A percentile compares a stretch with the other conserved stretches of the same genome.
phyloP scores from a whole-genome alignment of 2,888 invertebrate species.

The Stenolophus ochropezus region DNA sequence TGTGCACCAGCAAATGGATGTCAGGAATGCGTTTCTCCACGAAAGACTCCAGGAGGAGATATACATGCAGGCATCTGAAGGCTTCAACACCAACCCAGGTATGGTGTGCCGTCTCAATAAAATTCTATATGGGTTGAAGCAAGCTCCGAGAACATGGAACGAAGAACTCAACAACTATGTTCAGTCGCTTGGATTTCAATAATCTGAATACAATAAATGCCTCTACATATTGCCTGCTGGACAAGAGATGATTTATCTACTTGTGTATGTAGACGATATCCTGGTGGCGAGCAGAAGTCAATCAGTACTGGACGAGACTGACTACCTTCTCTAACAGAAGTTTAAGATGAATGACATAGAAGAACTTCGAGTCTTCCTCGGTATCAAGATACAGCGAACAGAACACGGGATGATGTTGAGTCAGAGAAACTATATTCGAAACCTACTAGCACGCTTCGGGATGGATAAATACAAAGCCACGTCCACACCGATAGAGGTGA shows the following conservation, averaged over 20 bases:
- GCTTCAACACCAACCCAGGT: slow-evolving; percentile 12
- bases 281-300: slow-evolving; percentile 52
- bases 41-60: slow-evolving; percentile 51
- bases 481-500: slow-evolving; percentile 64
- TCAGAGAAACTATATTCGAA: slow-evolving; percentile 62
- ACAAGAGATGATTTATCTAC: slow-evolving; percentile 10
- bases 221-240: slow-evolving; percentile 41
- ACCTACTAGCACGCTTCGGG: slow-evolving; percentile 62
- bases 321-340: slow-evolving; percentile 52
- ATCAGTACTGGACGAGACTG: slow-evolving; percentile 57
- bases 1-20: slow-evolving; percentile 4
- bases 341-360: slow-evolving; percentile 64
- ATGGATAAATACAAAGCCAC: slow-evolving; percentile 64
- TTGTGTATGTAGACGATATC: slow-evolving; percentile 56
- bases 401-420: slow-evolving; percentile 59
- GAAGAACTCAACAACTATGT: slow-evolving; percentile 41
- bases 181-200: slow-evolving; percentile 28
- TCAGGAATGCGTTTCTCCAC: slow-evolving; percentile 55
- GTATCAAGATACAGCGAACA: background rate
- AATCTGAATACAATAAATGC: slow-evolving; percentile 50
- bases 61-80: slow-evolving; percentile 52
- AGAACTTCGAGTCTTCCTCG: slow-evolving; percentile 18
- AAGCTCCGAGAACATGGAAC: slow-evolving; percentile 60
- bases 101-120: slow-evolving; percentile 57
- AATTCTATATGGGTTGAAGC: slow-evolving; percentile 60